Evolutionary conservation across 2,113 vertebrate species (phyloP), one percentile per base, ranked within the genome.

Genomic region (Macquaria australasica): DNA sequence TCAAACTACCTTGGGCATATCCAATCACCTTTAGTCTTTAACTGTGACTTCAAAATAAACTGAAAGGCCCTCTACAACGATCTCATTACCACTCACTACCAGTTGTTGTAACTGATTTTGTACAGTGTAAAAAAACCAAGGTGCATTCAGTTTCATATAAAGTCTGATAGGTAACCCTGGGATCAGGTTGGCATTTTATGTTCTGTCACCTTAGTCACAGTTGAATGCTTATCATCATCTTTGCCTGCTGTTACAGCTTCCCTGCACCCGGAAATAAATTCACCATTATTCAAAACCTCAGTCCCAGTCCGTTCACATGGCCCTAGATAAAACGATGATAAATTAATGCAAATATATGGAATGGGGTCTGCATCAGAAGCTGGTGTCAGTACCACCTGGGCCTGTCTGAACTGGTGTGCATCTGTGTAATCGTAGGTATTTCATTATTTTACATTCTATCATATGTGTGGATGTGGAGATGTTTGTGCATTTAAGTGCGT

Each of bases 321-420:
- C 70, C 74, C 60, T 48, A 48, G 83, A 90, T 90, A 66, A 94
- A 89, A 92, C 74, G 76, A 78, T 86, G 56, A 87, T 83, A 89
- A 94, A 77, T 81, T 28, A 88, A 94, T 93, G 91, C 91, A 92
- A 94, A 93, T 93, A 91, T 93, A 94, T 94, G 93, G 90, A 93
- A 92, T 66, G 85, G 87, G 93, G 91, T 92, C 90, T 93, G 73
- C 89, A 86, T 92, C 91, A 87, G 81, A 87, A 45, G 76, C 79
- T 76, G 56, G 53, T 76, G 77, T 90, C 83, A 80, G 74, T 66
- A 64, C 72, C 88, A 88, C 86, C 86, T 89, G 86, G 82, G 59
- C 71, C 34, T 64, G 72, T 73, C 81, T 79, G 79, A 58, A 45
- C 53, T 9, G 81, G 63, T 70, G 73, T 75, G 75, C 48, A 41